phyloP scores from a whole-genome alignment of 2,888 invertebrate genomes.

The Drosophila dives region DNA sequence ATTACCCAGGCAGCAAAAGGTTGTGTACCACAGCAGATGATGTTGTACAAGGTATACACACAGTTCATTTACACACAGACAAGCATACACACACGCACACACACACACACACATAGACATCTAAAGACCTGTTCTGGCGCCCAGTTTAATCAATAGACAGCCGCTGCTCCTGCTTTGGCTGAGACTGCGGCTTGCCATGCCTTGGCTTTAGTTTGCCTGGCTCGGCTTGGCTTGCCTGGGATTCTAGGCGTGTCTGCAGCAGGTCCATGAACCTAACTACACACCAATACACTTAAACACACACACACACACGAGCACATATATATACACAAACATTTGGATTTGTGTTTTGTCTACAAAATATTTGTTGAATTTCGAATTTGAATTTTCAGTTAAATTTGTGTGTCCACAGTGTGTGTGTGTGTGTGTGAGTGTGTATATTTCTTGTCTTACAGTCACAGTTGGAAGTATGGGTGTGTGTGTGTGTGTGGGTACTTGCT shows the following conservation, averaged over 20 bases:
- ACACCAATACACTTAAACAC: conserved; percentile 43
- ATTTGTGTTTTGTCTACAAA: conserved; percentile 59
- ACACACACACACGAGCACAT: conserved; percentile 19
- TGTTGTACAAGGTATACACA: conserved; percentile 47
- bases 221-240: conserved; percentile 50
- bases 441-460: conserved; percentile 13
- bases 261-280: conserved; percentile 75
- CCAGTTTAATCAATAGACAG: conserved; percentile 75
- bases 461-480: conserved; percentile 27
- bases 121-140: conserved; percentile 78
- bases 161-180: conserved; percentile 60
- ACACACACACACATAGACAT: conserved; percentile 20
- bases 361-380: conserved; percentile 69
- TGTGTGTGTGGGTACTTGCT: conserved; percentile 60
- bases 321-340: conserved; percentile 8
- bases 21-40: conserved; percentile 67
- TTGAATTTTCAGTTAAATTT: conserved; percentile 70
- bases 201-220: conserved; percentile 46
- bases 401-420: conserved; percentile 19
- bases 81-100: conserved; percentile 15
- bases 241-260: conserved; percentile 78
- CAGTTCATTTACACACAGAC: conserved; percentile 11
- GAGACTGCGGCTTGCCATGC: conserved; percentile 38
- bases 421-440: conserved; percentile 31
- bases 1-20: conserved; percentile 73